Base-by-base conservation (phyloP, 2,113 vertebrate genomes). In the Channa maculata region DNA sequence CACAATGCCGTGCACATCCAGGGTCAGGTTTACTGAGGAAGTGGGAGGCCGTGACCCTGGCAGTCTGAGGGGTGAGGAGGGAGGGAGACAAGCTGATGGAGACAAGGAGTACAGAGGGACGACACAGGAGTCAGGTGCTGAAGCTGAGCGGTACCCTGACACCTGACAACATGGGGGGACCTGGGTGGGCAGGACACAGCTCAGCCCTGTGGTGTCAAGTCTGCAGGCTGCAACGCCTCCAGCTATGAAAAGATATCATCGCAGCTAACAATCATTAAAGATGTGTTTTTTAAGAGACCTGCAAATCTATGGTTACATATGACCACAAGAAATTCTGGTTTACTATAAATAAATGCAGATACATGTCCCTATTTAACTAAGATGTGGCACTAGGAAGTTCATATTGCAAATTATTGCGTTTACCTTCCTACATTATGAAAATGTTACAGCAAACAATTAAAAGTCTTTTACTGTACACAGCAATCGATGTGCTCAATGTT, bases 11-110 rank as follows among this genome's bases (percentile, higher is more conserved):
- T 95, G 96, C 95, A 94, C 91, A 91, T 91, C 92, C 92, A 9
- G 78, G 87, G 85, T 91, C 88, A 57, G 66, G 80, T 73, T 86
- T 85, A 86, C 70, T 80, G 79, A 83, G 82, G 79, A 88, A 59
- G 75, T 24, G 60, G 77, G 57, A 80, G 77, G 83, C 73, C 77
- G 3, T 83, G 63, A 71, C 86, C 73, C 90, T 84, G 90, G 86
- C 92, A 88, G 95, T 96, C 96, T 95, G 95, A 95, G 95, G 96
- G 96, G 96, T 95, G 96, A 97, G 95, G 93, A 91, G 94, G 90
- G 92, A 92, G 90, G 95, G 94, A 87, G 90, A 96, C 96, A 98
- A 98, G 97, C 96, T 88, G 76, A 97, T 96, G 96, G 92, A 91
- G 93, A 96, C 93, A 95, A 85, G 90, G 94, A 83, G 84, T 82